Evolutionary conservation across 2,797 vertebrate species (phyloP), one percentile per base, ranked within the genome.

Genomic region (Enteromius paludinosus): DNA sequence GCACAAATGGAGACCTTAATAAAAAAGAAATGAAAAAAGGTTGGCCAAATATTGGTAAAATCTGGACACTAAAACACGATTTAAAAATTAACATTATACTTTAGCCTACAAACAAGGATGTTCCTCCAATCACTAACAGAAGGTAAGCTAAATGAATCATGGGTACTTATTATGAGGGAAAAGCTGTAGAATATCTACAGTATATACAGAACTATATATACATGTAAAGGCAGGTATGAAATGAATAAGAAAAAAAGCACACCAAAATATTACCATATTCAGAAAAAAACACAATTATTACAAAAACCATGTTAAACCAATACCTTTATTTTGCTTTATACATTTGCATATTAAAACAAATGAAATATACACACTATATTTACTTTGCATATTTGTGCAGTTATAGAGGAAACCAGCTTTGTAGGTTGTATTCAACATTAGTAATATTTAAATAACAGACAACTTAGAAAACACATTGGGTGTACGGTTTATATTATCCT

Each of bases 321-420:
- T 82, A 49, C 47, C 85, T 89, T 89, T 88, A 88, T 90, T 89
- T 84, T 4, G 4, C 61, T 85, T 87, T 86, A 87, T 79, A 90
- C 79, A 81, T 85, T 83, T 87, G 83, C 82, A 90, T 88, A 89
- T 64, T 87, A 75, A 81, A 79, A 84, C 77, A 87, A 84, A 83
- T 43, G 73, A 45, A 59, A 75, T 68, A 3, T 80, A 64, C 52
- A 76, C 49, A 64, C 59, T 65, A 76, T 79, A 52, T 47, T 83
- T 49, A 64, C 4, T 77, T 68, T 80, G 82, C 43, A 81, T 83
- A 78, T 82, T 47, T 76, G 62, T 81, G 81, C 85, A 85, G 81
- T 70, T 61, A 73, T 41, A 35, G 38, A 81, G 52, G 25, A 64
- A 72, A 45, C n/a, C 49, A 30, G 43, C 52, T 49, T 62, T n/a